Conservation (phyloP, 2,113 vertebrate species). For the Thalassoma bifasciatum region DNA sequence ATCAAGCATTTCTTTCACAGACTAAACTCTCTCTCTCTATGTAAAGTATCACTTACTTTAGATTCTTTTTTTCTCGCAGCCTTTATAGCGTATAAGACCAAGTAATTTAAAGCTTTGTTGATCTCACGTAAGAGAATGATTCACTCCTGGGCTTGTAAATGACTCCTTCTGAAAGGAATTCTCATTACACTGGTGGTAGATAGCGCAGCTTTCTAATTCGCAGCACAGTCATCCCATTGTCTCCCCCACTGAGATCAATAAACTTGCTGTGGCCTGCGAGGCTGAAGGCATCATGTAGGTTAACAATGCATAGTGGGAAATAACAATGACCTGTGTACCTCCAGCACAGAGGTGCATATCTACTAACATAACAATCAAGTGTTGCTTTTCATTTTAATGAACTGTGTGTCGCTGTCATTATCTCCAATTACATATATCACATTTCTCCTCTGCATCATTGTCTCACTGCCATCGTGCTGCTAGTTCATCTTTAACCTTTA, state of each 20-base stretch:
- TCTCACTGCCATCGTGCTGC: too few relatives aligned
- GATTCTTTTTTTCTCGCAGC: not conserved
- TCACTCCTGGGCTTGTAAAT: not conserved
- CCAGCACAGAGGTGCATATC: not conserved
- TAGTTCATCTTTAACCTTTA: too few relatives aligned
- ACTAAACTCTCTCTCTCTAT: not conserved
- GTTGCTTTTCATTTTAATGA: not conserved
- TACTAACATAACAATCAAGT: not conserved
- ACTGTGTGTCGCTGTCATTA: not conserved
- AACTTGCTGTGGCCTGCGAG: slow-evolving; percentile 15
- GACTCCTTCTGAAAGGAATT: slow-evolving; percentile 9
- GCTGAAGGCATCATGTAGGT: not conserved
- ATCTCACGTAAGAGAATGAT: not conserved
- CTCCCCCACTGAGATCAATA: slow-evolving; percentile 18
- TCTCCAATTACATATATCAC: not conserved
- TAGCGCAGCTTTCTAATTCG: not conserved
- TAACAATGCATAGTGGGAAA: not conserved
- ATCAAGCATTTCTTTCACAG: too few relatives aligned
- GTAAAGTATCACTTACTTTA: not conserved
- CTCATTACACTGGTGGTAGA: slow-evolving; percentile 6
- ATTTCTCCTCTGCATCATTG: not conserved
- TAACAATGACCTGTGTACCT: not conserved
- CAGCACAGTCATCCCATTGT: slow-evolving; percentile 19
- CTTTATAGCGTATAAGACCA: too few relatives aligned
- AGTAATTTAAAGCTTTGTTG: not conserved